Conservation (phyloP, 2,113 vertebrate genomes). For the Benitochromis conjunctus region DNA sequence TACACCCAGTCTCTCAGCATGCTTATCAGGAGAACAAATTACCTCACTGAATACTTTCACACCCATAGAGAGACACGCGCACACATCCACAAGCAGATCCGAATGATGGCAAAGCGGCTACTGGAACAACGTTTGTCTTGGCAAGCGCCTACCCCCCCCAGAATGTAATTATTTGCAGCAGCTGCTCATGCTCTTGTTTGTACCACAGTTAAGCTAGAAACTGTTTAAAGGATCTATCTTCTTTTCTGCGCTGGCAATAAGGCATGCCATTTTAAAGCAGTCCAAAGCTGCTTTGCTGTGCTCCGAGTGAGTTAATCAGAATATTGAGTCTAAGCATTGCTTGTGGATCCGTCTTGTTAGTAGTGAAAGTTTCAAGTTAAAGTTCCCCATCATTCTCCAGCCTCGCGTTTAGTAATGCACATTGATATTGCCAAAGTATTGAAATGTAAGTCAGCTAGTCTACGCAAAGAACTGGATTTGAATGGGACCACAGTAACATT, state of each 20-base stretch:
- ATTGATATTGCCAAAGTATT: neutral
- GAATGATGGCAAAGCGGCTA: slow-evolving; percentile 56
- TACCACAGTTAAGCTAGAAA: slow-evolving; percentile 57
- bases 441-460: slow-evolving; percentile 16
- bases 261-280: neutral
- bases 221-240: slow-evolving; percentile 56
- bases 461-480: slow-evolving; percentile 8
- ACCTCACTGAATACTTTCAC: neutral
- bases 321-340: slow-evolving; percentile 14
- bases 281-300: slow-evolving; percentile 22
- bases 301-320: slow-evolving; percentile 21
- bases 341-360: slow-evolving; percentile 12
- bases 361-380: neutral
- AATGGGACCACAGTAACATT: slow-evolving; percentile 3
- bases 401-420: neutral
- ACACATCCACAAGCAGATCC: slow-evolving; percentile 15
- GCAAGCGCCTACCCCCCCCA: slow-evolving; percentile 46
- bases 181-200: slow-evolving; percentile 72
- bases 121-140: slow-evolving; percentile 76
- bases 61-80: neutral
- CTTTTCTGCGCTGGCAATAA: slow-evolving; percentile 30
- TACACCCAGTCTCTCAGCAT: neutral
- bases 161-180: slow-evolving; percentile 72
- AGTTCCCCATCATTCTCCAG: neutral
- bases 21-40: slow-evolving; percentile 29